A percentile compares a stretch with the other conserved stretches of the same genome.
Evolutionary conservation across 2,888 invertebrate genomes (phyloP).

Genomic region (Tetragnatha montana): DNA sequence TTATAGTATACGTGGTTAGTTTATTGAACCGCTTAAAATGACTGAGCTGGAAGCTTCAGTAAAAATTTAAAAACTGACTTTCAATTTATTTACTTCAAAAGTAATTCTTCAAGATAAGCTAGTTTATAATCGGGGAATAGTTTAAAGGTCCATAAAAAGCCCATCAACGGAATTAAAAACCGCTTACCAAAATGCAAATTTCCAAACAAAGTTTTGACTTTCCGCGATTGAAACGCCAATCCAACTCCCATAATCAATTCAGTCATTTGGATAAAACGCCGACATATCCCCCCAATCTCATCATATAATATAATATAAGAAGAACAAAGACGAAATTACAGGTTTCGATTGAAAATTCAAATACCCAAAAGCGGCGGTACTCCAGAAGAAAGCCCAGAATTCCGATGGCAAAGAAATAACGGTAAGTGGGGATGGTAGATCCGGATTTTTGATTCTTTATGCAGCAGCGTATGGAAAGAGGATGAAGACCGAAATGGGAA

Average conservation of each 20-base stretch:
- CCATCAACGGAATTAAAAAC: no score
- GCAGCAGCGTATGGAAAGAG: constrained; percentile 1
- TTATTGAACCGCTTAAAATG: no score
- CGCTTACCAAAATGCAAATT: no score
- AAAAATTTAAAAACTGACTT: no score
- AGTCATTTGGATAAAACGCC: not conserved
- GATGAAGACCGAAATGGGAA: constrained; percentile 3
- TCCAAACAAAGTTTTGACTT: no score
- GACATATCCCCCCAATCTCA: not conserved
- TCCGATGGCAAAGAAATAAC: not conserved
- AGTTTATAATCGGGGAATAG: no score
- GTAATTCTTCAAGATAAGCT: no score
- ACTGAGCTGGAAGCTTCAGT: no score
- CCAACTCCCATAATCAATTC: not conserved
- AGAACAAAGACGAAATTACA: not conserved
- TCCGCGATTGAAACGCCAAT: not conserved
- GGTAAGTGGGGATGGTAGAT: not conserved
- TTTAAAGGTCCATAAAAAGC: no score
- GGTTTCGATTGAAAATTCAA: not conserved
- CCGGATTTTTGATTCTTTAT: constrained; percentile 2
- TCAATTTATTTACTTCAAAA: no score
- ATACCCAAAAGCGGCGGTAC: not conserved
- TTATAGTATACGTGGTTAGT: no score
- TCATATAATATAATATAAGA: not conserved
- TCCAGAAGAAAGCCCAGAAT: constrained; percentile 15